A percentile compares a stretch with the other conserved stretches of the same genome.
Evolutionary conservation across 2,113 vertebrate species (phyloP).

Genomic region (Microcebus tavaratra): DNA sequence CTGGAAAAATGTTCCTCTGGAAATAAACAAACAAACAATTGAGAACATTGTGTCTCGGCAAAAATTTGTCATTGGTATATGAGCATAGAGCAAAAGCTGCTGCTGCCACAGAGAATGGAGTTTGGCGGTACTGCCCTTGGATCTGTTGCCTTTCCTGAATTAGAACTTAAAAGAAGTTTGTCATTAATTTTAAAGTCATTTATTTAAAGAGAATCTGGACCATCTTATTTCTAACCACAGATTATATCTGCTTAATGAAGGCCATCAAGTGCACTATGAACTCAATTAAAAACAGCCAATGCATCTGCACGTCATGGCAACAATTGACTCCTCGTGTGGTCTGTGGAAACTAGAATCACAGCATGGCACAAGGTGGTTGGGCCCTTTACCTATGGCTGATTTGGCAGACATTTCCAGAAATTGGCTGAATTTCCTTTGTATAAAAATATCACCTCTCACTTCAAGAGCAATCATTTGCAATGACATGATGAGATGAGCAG

Average conservation of each 20-base stretch:
- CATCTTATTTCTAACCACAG: neutral
- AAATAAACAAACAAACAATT: neutral
- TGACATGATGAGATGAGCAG: neutral
- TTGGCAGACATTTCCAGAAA: neutral
- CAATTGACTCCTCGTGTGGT: neutral
- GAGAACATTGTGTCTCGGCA: neutral
- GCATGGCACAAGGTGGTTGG: neutral
- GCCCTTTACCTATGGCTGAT: neutral
- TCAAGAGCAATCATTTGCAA: neutral
- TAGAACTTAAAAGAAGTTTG: neutral
- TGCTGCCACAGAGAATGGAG: neutral
- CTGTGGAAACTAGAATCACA: neutral
- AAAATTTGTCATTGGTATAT: neutral
- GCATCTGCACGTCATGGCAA: neutral
- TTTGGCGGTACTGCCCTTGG: neutral
- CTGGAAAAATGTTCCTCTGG: neutral
- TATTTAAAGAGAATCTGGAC: constrained; percentile 6
- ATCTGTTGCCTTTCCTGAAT: neutral
- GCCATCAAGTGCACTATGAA: neutral
- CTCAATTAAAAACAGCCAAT: neutral
- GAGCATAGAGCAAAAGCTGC: neutral
- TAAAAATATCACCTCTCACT: neutral
- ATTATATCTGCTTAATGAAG: constrained; percentile 1
- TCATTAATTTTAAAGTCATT: constrained; percentile 15
- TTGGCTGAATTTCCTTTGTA: neutral